These are phyloP conservation scores for Microtus pennsylvanicus DNA, from an alignment of 2,113 vertebrate species.

Conservation along the genomic window DNA sequence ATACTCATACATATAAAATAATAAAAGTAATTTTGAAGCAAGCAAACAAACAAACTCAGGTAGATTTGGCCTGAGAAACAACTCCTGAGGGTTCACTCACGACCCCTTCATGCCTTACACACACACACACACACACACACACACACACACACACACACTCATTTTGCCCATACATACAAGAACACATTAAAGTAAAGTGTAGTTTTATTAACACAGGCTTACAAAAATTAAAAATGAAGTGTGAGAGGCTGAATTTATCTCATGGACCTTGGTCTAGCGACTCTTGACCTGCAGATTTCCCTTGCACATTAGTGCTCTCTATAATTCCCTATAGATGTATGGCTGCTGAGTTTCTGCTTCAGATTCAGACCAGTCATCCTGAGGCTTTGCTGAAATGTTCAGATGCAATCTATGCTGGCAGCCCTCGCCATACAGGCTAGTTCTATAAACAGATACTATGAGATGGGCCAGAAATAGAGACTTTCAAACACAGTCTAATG, in stretches of 20 bases:
- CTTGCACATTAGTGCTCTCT: slow-evolving; percentile 26
- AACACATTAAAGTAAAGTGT: background rate
- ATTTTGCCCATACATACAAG: background rate
- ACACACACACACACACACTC: background rate
- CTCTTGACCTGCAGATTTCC: background rate
- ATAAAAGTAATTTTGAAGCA: background rate
- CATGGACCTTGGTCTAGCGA: background rate
- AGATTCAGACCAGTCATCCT: slow-evolving; percentile 12
- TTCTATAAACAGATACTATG: slow-evolving; percentile 69
- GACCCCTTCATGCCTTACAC: no score
- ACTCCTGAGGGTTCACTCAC: no score
- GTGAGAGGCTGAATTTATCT: background rate
- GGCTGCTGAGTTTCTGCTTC: background rate
- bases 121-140: background rate
- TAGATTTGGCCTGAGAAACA: background rate
- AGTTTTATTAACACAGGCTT: background rate
- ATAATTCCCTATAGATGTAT: background rate
- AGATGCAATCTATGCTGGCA: slow-evolving; percentile 36
- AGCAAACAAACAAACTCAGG: background rate
- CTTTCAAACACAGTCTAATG: slow-evolving; percentile 73
- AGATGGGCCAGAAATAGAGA: slow-evolving; percentile 70
- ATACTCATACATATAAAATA: background rate
- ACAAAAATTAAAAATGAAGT: background rate
- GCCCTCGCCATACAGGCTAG: slow-evolving; percentile 46
- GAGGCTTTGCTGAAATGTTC: slow-evolving; percentile 45